Conservation (phyloP, 2,888 invertebrate species). For the Dioctria rufipes region DNA sequence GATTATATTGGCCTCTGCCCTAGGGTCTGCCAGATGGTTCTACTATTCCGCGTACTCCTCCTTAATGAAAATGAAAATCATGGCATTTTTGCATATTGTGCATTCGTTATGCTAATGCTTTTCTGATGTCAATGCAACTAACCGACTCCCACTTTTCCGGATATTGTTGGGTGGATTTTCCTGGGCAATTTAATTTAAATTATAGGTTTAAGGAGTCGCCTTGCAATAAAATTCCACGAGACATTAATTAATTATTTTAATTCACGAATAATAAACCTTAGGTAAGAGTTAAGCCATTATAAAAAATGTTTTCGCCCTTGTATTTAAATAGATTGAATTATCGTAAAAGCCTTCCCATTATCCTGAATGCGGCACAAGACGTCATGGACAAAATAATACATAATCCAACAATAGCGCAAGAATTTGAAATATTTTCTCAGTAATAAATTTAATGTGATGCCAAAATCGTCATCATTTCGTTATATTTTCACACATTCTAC, state of each 20-base stretch:
- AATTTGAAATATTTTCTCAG: not conserved
- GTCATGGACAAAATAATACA: too few species aligned
- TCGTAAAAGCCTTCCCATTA: too few species aligned
- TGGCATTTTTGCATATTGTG: not conserved
- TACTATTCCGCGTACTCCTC: not conserved
- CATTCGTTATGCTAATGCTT: not conserved
- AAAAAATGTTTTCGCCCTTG: too few species aligned
- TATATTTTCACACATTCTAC: not conserved
- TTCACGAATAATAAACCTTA: not conserved
- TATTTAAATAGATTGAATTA: too few species aligned
- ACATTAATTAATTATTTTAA: not conserved
- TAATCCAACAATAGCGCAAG: too few species aligned
- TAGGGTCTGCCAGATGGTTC: not conserved
- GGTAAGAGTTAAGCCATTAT: too few species aligned
- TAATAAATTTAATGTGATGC: not conserved
- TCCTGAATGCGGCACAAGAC: too few species aligned
- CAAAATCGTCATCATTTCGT: not conserved
- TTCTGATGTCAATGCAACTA: not conserved
- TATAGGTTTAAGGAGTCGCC: not conserved
- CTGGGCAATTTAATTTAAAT: not conserved
- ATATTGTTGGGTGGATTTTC: not conserved
- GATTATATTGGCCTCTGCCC: not conserved
- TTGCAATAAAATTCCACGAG: not conserved
- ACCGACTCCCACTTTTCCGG: not conserved
- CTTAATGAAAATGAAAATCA: not conserved